Evolutionary conservation across 2,888 invertebrate species (phyloP).

Genomic region (Bombylius discolor): DNA sequence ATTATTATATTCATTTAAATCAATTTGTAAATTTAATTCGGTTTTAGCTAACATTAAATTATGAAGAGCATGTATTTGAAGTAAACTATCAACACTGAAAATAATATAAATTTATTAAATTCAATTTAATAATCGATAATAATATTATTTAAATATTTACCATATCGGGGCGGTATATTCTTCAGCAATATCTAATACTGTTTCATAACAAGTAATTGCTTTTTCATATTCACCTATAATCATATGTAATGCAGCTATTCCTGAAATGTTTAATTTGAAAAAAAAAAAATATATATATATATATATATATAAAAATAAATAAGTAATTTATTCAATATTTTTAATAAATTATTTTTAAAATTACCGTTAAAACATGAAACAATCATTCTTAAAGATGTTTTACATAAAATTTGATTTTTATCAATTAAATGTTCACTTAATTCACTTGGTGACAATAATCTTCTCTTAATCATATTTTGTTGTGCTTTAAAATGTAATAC

Average conservation of each 20-base stretch:
- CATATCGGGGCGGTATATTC: constrained; percentile 24
- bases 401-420: constrained; percentile 46
- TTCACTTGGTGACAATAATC: constrained; percentile 48
- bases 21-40: neutral
- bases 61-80: constrained; percentile 52
- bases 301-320: no score
- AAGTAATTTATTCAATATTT: no score
- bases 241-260: constrained; percentile 50
- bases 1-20: neutral
- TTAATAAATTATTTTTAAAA: no score
- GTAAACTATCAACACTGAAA: constrained; percentile 48
- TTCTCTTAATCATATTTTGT: constrained; percentile 34
- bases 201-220: constrained; percentile 48
- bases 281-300: constrained; percentile 6
- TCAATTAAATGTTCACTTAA: constrained; percentile 50
- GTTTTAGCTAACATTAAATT: constrained; percentile 43
- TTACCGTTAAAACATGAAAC: constrained; percentile 53
- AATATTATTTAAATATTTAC: constrained; percentile 16
- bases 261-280: constrained; percentile 22
- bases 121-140: neutral
- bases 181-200: constrained; percentile 41
- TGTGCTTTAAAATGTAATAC: constrained; percentile 43
- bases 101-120: no score
- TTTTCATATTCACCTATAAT: constrained; percentile 39
- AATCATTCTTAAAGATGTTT: constrained; percentile 47